phyloP scores from a whole-genome alignment of 2,888 invertebrate genomes.

The Dimorphilus gyrociliatus region DNA sequence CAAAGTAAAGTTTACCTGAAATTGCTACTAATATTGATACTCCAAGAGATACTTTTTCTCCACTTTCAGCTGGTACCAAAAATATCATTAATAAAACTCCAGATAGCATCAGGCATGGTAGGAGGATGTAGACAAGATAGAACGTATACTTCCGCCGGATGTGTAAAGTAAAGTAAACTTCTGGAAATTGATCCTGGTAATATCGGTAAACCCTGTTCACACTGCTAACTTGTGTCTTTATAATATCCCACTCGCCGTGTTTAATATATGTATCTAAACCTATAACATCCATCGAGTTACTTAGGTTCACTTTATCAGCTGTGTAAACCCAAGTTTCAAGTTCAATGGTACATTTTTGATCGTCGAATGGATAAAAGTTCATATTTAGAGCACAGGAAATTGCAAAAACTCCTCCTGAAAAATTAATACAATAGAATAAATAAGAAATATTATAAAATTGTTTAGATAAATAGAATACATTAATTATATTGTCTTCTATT shows the following conservation, averaged over 20 bases:
- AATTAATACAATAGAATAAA: too few relatives aligned
- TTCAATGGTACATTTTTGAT: conserved; percentile 10
- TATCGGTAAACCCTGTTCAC: conserved; percentile 7
- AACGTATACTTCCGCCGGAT: conserved; percentile 13
- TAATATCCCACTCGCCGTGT: conserved; percentile 17
- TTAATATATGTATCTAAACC: conserved; percentile 10
- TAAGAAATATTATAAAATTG: too few relatives aligned
- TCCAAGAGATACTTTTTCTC: conserved; percentile 21
- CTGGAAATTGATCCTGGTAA: conserved; percentile 9
- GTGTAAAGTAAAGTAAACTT: conserved; percentile 11
- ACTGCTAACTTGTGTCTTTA: conserved; percentile 7
- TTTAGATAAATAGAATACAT: too few relatives aligned
- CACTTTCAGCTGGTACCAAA: conserved; percentile 18
- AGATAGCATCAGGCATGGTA: conserved; percentile 20
- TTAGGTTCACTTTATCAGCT: conserved; percentile 10
- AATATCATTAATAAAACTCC: conserved; percentile 16
- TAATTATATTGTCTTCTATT: too few relatives aligned
- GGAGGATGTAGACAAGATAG: conserved; percentile 18
- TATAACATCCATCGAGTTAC: background rate
- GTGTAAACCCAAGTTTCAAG: conserved; percentile 15
- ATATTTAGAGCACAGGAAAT: conserved; percentile 13
- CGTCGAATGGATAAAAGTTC: conserved; percentile 14
- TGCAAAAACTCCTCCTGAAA: conserved; percentile 8
- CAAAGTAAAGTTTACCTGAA: too few relatives aligned
- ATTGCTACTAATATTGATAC: conserved; percentile 21